Evolutionary conservation across 2,113 vertebrate species (phyloP), one percentile per base, ranked within the genome.

Genomic region (Turdus rufiventris): DNA sequence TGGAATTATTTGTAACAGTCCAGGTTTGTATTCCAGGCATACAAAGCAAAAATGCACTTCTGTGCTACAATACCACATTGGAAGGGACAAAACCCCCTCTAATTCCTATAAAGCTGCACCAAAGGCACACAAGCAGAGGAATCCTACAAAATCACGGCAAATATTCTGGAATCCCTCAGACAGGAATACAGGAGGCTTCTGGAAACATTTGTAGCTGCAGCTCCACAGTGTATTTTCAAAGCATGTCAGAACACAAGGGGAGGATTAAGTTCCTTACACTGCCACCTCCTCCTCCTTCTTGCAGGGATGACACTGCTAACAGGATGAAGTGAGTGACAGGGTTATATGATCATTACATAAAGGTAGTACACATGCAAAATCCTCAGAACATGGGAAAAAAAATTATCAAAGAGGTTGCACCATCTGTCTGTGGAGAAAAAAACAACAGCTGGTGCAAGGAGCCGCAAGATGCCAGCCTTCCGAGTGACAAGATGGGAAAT

Each of bases 401-500:
- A 85, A 95, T 73, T 92, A 97, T 97, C 95, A 96, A 94, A 99
- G 99, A 97, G 97, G 98, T 98, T 97, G 97, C 95, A 97, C 99
- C 99, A 99, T 99, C 99, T 99, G 99, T 98, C 98, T 97, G 96
- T 87, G 66, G 96, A 98, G 97, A 96, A 98, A 97, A 93, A 80
- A 97, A 97, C 96, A 98, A 98, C 99, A 99, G 98, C 99, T 99
- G 99, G 98, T 98, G 95, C 94, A 98, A 98, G 98, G 94, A 98
- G 98, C 97, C 89, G 98, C 98, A 98, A 99, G 98, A 99, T 98
- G 98, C 98, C 98, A 98, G 98, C 98, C 98, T 97, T 98, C 92
- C 98, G 98, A 99, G 98, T 99, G 99, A 99, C 98, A 98, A 99
- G 98, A 99, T 99, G 98, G 98, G 97, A 98, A 98, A 98, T 99